These are phyloP conservation scores for Mechanitis mazaeus DNA, from an alignment of 2,888 invertebrate genomes.

Conservation along the genomic window DNA sequence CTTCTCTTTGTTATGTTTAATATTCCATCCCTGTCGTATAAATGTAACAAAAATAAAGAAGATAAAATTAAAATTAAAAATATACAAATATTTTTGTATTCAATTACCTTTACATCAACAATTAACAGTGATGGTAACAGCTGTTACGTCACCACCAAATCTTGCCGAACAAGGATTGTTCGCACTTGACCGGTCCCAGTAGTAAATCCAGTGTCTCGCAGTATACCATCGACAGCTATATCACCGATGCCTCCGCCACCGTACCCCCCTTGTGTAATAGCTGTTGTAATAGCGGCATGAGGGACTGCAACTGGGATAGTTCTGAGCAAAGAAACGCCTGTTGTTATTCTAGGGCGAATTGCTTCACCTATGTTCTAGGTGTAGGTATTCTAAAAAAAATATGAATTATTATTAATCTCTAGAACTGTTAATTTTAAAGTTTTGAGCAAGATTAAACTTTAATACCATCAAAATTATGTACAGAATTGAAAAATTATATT, in stretches of 20 bases:
- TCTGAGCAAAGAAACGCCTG: no score
- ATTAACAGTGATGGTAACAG: constrained; percentile 1
- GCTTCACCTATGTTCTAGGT: constrained; percentile 8
- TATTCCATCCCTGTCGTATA: no score
- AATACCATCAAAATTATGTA: no score
- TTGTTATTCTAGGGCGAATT: background rate
- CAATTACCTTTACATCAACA: background rate
- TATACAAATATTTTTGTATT: no score
- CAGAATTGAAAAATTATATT: background rate
- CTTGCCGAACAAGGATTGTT: constrained; percentile 40
- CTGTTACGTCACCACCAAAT: constrained; percentile 32
- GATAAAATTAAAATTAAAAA: no score
- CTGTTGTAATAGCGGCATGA: no score
- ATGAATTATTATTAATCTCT: no score
- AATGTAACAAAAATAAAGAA: no score
- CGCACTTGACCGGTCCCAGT: constrained; percentile 39
- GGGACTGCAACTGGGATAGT: no score
- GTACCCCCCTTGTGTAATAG: constrained; percentile 27
- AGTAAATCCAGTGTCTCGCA: constrained; percentile 37
- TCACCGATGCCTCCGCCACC: constrained; percentile 38
- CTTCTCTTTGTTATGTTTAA: no score
- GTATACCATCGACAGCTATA: constrained; percentile 34
- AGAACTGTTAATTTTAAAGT: no score
- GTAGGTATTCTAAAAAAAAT: constrained; percentile 15
- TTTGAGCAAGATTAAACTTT: no score